phyloP scores from a whole-genome alignment of 1,140 invertebrate genomes.

The Penaeus japonicus region DNA sequence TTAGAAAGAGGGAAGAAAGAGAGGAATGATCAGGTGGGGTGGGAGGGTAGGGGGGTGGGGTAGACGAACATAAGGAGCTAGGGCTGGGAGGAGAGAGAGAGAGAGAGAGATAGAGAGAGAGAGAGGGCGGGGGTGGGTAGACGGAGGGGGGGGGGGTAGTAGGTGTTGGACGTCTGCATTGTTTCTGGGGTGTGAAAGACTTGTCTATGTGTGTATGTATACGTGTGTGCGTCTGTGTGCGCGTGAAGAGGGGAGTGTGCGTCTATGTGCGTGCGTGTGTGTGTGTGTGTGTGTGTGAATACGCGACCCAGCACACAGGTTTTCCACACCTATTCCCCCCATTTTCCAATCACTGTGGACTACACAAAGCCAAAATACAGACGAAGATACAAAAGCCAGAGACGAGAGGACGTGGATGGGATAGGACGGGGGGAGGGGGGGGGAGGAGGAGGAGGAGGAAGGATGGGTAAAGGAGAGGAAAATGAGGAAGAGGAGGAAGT shows the following conservation, averaged over 20 bases:
- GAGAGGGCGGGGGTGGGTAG: too few species aligned
- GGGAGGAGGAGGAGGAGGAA: not conserved
- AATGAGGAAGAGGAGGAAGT: too few species aligned
- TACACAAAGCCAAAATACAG: conserved; percentile 33
- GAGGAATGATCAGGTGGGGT: too few species aligned
- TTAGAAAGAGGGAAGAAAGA: too few species aligned
- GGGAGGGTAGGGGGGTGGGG: too few species aligned
- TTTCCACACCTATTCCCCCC: conserved; percentile 9
- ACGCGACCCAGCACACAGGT: not conserved
- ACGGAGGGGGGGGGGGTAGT: not conserved
- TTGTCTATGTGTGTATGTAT: not conserved
- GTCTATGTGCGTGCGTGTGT: too few species aligned
- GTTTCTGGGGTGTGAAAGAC: conserved; percentile 29
- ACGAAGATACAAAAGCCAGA: conserved; percentile 6
- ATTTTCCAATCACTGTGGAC: conserved; percentile 38
- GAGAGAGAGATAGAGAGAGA: too few species aligned
- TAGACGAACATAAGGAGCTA: too few species aligned
- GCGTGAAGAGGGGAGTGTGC: too few species aligned
- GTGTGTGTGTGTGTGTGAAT: not conserved
- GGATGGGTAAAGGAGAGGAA: not conserved
- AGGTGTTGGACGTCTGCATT: not conserved
- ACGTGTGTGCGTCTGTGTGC: too few species aligned
- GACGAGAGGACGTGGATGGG: not conserved
- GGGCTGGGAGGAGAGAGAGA: too few species aligned
- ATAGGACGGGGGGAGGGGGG: not conserved